Conservation (phyloP, 1,140 invertebrate genomes). For the Drosophila neocordata region DNA sequence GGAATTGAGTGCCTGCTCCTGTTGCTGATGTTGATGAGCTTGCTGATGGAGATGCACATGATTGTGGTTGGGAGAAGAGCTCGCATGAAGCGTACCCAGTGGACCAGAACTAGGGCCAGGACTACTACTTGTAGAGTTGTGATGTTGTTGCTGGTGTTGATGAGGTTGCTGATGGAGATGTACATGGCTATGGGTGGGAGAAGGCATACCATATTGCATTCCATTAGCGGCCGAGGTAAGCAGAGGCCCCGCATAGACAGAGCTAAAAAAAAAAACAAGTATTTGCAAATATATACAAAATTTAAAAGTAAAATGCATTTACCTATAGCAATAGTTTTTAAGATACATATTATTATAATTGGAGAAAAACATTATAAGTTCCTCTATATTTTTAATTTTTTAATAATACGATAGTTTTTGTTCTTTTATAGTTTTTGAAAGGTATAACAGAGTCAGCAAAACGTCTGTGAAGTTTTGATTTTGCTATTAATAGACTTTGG, state of each 20-base stretch:
- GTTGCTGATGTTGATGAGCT: conserved; percentile 50
- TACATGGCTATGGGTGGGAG: conserved; percentile 60
- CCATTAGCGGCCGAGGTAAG: conserved; percentile 69
- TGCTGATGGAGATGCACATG: conserved; percentile 40
- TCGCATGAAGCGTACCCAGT: conserved; percentile 27
- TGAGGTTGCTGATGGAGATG: conserved; percentile 55
- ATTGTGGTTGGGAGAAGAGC: not conserved
- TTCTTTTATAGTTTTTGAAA: not conserved
- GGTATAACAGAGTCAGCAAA: too few relatives aligned
- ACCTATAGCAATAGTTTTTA: conserved; percentile 81
- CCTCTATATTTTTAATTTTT: not conserved
- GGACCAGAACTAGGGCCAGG: conserved; percentile 54
- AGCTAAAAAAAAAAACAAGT: conserved; percentile 46
- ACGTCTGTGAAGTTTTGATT: too few relatives aligned
- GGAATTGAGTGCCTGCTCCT: conserved; percentile 63
- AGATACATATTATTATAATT: conserved; percentile 82
- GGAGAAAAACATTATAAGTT: conserved; percentile 68
- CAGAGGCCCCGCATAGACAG: conserved; percentile 71
- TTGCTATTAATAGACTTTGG: too few relatives aligned
- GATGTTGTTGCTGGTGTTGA: conserved; percentile 53
- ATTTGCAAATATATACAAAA: not conserved
- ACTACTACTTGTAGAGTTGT: conserved; percentile 65
- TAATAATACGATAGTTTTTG: not conserved
- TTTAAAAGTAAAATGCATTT: conserved; percentile 19
- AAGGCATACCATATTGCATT: conserved; percentile 75